phyloP scores from a whole-genome alignment of 2,888 invertebrate genomes.

The Augochlorella aurata region DNA sequence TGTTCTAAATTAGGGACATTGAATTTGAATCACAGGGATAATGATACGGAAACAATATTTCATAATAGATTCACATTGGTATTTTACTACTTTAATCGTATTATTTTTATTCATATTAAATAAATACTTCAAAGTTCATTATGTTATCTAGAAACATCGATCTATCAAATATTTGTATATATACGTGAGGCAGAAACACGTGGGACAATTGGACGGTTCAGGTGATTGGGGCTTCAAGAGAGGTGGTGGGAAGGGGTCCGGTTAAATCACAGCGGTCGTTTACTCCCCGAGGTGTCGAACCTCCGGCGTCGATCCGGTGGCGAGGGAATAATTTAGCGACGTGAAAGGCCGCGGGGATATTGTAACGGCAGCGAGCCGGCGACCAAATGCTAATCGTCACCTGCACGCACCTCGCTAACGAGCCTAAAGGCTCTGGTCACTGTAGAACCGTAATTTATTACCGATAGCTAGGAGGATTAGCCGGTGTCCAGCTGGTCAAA shows the following conservation, averaged over 20 bases:
- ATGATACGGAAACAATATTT: no score
- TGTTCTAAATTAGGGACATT: no score
- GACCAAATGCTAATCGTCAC: conserved; percentile 55
- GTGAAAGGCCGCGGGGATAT: conserved; percentile 35
- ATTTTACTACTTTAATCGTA: no score
- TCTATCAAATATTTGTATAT: no score
- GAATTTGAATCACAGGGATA: no score
- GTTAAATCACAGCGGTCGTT: conserved; percentile 36
- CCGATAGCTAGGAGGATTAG: conserved; percentile 41
- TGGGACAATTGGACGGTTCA: background rate
- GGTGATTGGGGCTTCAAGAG: background rate
- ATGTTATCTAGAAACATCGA: no score
- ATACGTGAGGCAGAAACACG: no score
- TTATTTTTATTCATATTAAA: no score
- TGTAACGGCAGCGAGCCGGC: conserved; percentile 40
- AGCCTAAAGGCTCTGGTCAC: conserved; percentile 42
- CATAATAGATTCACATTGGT: no score
- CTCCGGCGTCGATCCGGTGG: conserved; percentile 31
- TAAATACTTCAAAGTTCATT: no score
- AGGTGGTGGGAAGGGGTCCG: background rate
- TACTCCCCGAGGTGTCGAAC: conserved; percentile 29
- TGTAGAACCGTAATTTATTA: conserved; percentile 60
- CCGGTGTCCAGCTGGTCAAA: conserved; percentile 31
- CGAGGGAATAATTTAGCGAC: conserved; percentile 50
- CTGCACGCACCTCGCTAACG: conserved; percentile 50